Evolutionary conservation across 2,113 vertebrate genomes (phyloP).

Genomic region (Otolemur garnettii): DNA sequence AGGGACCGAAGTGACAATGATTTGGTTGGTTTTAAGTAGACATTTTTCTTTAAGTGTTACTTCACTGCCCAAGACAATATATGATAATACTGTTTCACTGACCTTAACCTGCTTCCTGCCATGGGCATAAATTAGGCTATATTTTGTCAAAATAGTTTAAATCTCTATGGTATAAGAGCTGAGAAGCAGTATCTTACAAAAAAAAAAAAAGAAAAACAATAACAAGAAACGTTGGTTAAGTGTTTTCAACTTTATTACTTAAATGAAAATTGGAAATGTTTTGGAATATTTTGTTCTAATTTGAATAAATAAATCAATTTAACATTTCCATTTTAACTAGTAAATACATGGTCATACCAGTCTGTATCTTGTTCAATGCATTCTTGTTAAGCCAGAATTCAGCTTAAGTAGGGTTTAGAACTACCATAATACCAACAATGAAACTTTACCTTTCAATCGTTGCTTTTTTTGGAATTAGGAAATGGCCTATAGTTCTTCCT

Average conservation of each 20-base stretch:
- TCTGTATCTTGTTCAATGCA: neutral
- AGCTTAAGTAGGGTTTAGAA: neutral
- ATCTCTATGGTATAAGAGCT: neutral
- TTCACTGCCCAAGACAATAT: slow-evolving; percentile 31
- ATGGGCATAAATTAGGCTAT: slow-evolving; percentile 46
- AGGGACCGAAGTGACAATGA: neutral
- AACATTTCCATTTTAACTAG: neutral
- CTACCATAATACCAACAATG: neutral
- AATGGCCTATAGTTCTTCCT: neutral
- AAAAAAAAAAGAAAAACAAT: neutral
- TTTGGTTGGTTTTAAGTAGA: slow-evolving; percentile 27
- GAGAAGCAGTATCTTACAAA: neutral
- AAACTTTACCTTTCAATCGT: neutral
- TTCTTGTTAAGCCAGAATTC: neutral
- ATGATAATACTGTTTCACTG: slow-evolving; percentile 56
- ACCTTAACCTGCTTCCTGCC: slow-evolving; percentile 51
- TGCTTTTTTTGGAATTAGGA: neutral
- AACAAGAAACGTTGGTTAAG: neutral
- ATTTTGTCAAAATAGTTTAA: slow-evolving; percentile 62
- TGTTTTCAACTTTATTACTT: neutral
- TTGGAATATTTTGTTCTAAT: neutral
- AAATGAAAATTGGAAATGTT: neutral
- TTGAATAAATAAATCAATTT: neutral
- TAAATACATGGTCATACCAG: neutral
- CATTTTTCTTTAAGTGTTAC: slow-evolving; percentile 17